These are phyloP conservation scores for Oreochromis grahami DNA, from an alignment of 2,797 vertebrate species.

Conservation along the genomic window DNA sequence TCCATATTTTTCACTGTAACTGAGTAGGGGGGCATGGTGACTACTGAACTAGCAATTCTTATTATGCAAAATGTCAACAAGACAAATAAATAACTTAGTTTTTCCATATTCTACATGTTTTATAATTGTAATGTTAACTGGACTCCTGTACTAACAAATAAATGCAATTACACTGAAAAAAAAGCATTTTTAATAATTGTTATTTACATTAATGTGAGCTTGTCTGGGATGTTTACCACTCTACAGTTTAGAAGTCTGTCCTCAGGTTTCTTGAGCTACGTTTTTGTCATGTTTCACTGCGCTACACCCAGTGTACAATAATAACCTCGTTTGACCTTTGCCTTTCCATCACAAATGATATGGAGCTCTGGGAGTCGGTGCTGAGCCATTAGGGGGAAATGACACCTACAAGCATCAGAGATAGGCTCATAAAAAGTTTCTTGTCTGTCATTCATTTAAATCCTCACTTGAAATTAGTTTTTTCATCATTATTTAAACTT, in stretches of 20 bases:
- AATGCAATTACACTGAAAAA: neutral
- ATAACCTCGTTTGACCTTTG: constrained; percentile 5
- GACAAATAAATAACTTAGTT: neutral
- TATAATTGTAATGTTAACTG: neutral
- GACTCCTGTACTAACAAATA: neutral
- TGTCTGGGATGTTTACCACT: neutral
- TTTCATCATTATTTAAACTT: neutral
- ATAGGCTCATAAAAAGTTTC: neutral
- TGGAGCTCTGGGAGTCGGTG: neutral
- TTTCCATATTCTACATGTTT: neutral
- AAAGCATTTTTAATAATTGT: neutral
- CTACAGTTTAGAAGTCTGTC: neutral
- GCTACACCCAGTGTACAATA: neutral
- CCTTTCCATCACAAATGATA: neutral
- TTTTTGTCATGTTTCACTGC: neutral
- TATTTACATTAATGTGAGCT: neutral
- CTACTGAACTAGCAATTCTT: neutral
- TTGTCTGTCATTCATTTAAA: neutral
- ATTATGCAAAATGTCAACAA: neutral
- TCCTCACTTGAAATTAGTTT: neutral
- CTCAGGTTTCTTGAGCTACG: neutral
- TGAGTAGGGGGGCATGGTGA: neutral
- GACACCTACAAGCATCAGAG: neutral
- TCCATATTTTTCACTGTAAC: neutral
- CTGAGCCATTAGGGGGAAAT: neutral